Conservation (phyloP, 2,797 vertebrate species). For the Gadopsis marmoratus region DNA sequence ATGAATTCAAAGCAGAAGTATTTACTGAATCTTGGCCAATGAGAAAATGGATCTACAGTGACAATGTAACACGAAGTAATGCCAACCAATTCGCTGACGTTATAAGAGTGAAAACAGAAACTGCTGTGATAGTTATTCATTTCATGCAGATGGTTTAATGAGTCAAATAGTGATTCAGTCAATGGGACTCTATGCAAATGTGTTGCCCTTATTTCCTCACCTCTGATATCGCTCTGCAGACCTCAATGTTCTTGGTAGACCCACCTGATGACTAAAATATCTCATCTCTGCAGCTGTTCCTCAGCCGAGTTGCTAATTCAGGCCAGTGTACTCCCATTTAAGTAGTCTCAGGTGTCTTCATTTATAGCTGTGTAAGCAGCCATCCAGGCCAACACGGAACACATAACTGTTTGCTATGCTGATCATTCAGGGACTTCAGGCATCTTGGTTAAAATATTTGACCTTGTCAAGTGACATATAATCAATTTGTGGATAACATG, state of each 20-base stretch:
- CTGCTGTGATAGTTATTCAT: constrained; percentile 9
- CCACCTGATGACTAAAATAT: constrained; percentile 85
- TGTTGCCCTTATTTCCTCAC: constrained; percentile 54
- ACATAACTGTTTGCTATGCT: constrained; percentile 75
- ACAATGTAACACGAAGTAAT: too few relatives aligned
- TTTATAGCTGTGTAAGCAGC: constrained; percentile 82
- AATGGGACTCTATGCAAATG: constrained; percentile 22
- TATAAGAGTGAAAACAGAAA: constrained; percentile 8
- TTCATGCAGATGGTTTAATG: constrained; percentile 26
- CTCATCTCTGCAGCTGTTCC: constrained; percentile 79
- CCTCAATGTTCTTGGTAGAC: constrained; percentile 73
- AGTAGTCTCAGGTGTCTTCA: constrained; percentile 81
- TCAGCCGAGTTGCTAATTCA: constrained; percentile 84
- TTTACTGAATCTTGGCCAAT: too few relatives aligned
- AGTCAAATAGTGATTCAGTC: constrained; percentile 12
- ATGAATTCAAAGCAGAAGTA: too few relatives aligned
- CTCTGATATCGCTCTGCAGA: constrained; percentile 67
- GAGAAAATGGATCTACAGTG: too few relatives aligned
- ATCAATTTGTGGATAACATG: constrained; percentile 82
- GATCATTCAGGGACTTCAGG: constrained; percentile 77
- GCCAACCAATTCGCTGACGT: too few relatives aligned
- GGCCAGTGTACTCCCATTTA: constrained; percentile 80
- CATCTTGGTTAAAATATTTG: constrained; percentile 81
- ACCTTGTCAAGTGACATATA: constrained; percentile 83
- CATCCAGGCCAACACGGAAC: constrained; percentile 66